These are phyloP conservation scores for Entomobrya multifasciata DNA, from an alignment of 2,888 invertebrate species.

Conservation along the genomic window DNA sequence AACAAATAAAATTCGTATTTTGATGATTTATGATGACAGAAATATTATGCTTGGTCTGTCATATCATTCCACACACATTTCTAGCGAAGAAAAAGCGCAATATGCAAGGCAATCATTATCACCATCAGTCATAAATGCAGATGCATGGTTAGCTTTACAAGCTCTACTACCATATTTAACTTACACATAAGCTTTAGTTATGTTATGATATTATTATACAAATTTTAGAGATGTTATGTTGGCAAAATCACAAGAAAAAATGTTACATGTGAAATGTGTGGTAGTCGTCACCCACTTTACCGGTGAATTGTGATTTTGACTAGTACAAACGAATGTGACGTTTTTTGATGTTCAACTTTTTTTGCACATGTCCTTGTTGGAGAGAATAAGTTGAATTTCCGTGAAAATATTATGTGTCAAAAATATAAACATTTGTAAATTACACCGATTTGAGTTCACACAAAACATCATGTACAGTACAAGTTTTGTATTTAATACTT, in stretches of 20 bases:
- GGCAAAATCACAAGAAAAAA: slow-evolving; percentile 30
- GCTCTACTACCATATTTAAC: neutral
- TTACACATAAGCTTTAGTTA: too few relatives aligned
- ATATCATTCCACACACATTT: neutral
- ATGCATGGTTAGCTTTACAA: neutral
- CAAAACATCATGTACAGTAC: too few relatives aligned
- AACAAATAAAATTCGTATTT: slow-evolving; percentile 49
- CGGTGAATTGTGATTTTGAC: neutral
- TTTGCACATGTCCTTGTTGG: too few relatives aligned
- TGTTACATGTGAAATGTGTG: neutral
- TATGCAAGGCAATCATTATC: neutral
- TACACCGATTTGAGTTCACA: too few relatives aligned
- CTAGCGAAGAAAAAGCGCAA: neutral
- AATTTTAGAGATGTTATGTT: neutral
- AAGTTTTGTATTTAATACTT: too few relatives aligned
- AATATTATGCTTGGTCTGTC: slow-evolving; percentile 35
- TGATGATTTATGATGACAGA: slow-evolving; percentile 62
- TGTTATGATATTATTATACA: too few relatives aligned
- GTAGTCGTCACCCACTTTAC: slow-evolving; percentile 30
- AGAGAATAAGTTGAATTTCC: too few relatives aligned
- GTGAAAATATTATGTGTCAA: neutral
- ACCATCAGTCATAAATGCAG: neutral
- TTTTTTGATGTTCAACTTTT: neutral
- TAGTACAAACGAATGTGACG: neutral
- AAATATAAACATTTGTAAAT: too few relatives aligned